Evolutionary conservation across 1,140 invertebrate species (phyloP), one percentile per base, ranked within the genome.

Genomic region (Dendroctonus ponderosae): DNA sequence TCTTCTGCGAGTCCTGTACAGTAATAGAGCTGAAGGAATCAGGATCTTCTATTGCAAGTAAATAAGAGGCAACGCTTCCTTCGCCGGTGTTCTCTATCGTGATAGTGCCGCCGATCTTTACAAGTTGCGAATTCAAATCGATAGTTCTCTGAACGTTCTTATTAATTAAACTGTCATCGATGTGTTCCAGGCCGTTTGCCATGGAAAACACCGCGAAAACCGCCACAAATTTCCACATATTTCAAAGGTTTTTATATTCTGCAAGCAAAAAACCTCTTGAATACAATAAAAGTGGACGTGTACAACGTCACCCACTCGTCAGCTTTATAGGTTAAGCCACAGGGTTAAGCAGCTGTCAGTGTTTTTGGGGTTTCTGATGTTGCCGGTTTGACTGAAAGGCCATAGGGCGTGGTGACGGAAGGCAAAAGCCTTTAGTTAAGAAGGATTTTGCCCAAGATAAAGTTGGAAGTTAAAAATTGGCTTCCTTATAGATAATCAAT

Each of bases 81-180:
- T 89, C 88, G 52, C 89, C 88, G 67, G 81, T 84, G 78, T 96
- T 96, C 81, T 96, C 90, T 62, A 96, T 77, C 58, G 88, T 90
- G 68, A 97, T 82, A 78, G 90, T 90, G 5, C 86, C 83, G 9
- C 83, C 83, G 37, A 94, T 87, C 81, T 94, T 96, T 0, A 93
- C 91, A 42, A 97, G 80, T 81, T 97, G 95, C 9, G 91, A 89
- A 4, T 91, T 85, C 56, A 97, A 80, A 81, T 98, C 94, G 62
- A 98, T 86, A 40, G 86, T 86, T 75, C 93, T 83, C 53, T 96
- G 93, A 9, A 93, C 89, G 83, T 92, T 93, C 75, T 87, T 89
- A 66, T 93, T 85, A 40, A 87, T 84, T 54, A 95, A 44, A 50
- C 66, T 60, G 8, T 62, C 54, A 43, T 70, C 72, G n/a, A 72